phyloP scores from a whole-genome alignment of 2,797 vertebrate genomes.

The Bucorvus abyssinicus region DNA sequence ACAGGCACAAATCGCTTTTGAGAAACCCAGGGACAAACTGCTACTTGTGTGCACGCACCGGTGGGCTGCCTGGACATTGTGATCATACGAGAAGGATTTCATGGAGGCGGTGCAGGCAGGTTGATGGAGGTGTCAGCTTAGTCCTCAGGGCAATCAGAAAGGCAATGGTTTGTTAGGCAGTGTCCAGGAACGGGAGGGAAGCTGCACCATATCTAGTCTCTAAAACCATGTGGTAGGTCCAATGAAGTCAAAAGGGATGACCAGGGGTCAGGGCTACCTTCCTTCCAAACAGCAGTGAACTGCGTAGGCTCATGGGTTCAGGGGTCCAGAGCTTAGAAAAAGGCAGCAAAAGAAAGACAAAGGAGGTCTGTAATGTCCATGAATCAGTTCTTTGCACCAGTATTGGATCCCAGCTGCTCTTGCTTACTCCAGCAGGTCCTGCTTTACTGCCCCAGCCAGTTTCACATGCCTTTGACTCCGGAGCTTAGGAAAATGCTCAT shows the following conservation, averaged over 20 bases:
- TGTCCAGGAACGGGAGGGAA: not conserved
- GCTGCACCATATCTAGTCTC: not conserved
- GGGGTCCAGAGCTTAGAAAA: not conserved
- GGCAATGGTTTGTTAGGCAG: too few species aligned
- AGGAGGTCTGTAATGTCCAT: not conserved
- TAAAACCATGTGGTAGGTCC: not conserved
- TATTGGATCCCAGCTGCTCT: not conserved
- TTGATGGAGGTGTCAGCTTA: not conserved
- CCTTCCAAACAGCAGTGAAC: not conserved
- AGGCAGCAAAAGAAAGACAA: not conserved
- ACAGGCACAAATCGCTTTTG: not conserved
- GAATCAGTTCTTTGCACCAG: not conserved
- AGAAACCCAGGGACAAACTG: not conserved
- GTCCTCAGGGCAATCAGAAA: not conserved
- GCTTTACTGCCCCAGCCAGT: constrained; percentile 47
- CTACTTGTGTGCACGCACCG: not conserved
- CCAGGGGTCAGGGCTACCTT: not conserved
- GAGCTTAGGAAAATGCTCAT: constrained; percentile 29
- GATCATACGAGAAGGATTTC: not conserved
- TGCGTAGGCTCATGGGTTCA: accelerated
- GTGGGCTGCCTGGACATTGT: not conserved
- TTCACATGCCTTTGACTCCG: not conserved
- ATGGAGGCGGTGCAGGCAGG: not conserved
- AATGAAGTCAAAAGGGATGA: not conserved
- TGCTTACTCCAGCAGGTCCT: constrained; percentile 25